phyloP scores from a whole-genome alignment of 2,888 invertebrate genomes.

The Drosophila kuntzei region DNA sequence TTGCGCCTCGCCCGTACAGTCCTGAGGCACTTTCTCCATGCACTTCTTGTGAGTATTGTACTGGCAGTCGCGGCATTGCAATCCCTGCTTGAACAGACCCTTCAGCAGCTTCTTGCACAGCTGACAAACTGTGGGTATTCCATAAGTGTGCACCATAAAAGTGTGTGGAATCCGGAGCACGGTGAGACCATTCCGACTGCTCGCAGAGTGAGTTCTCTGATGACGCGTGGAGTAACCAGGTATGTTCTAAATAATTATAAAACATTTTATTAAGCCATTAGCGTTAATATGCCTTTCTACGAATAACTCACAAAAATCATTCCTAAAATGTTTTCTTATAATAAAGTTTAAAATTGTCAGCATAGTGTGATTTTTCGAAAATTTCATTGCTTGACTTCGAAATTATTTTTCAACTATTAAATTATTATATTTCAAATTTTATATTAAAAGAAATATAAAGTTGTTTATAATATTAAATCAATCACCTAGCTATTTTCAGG shows the following conservation, averaged over 20 bases:
- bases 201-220: slow-evolving; percentile 88
- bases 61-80: slow-evolving; percentile 98
- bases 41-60: slow-evolving; percentile 98
- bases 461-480: no score
- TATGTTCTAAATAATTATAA: slow-evolving; percentile 80
- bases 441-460: no score
- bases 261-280: no score
- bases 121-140: slow-evolving; percentile 98
- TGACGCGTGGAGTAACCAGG: slow-evolving; percentile 87
- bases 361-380: no score
- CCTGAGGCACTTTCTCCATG: slow-evolving; percentile 94
- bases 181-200: slow-evolving; percentile 85
- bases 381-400: no score
- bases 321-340: no score
- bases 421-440: no score
- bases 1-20: slow-evolving; percentile 93
- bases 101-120: slow-evolving; percentile 97
- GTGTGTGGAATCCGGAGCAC: slow-evolving; percentile 95
- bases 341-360: no score
- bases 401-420: no score
- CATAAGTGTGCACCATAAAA: slow-evolving; percentile 98
- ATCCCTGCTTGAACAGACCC: slow-evolving; percentile 97
- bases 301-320: no score
- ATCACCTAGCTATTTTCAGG: no score
- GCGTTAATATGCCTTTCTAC: no score